Base-by-base conservation (phyloP, 1,140 invertebrate species). In the Hermetia illucens region DNA sequence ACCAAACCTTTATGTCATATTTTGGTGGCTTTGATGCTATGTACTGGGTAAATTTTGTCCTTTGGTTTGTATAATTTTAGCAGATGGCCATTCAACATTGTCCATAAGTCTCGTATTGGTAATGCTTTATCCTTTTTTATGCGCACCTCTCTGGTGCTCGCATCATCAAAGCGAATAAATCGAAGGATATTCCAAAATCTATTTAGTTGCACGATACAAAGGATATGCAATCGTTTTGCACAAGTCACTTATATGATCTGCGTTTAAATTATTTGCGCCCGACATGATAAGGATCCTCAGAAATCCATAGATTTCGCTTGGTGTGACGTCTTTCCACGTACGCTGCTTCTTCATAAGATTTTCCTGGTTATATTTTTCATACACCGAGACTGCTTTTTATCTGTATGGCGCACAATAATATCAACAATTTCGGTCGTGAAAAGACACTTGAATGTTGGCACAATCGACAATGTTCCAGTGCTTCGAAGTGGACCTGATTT, bases 201-300 rank as follows among this genome's bases (percentile, higher is more conserved):
- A 8, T 25, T 8, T n/a, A 25, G 24, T 25, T 8, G 24, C 24
- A 25, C 24, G 8, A n/a, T 8, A 25, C 8, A 25, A 8, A 25
- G 24, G 24, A 8, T 8, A n/a, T 8, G 24, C 24, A 25, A 8
- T 25, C 24, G 24, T 25, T 25, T 25, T 8, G 8, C 24, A 25
- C 24, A 25, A n/a, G 8, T 25, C 24, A 8, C n/a, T 25, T 25
- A 25, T 25, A n/a, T 25, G 24, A 8, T 25, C 8, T 25, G 24
- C 24, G n/a, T 15, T 9, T 58, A 62, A 42, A 42, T 33, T 16
- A 17, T 33, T 13, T 17, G 16, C 16, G 12, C 32, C 32, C 34
- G 12, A 16, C 46, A 10, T 58, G 59, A 4, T 41, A 58, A 12
- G 58, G 59, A 35, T 61, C 47, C 36, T 22, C 44, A 6, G 50